Conservation (phyloP, 2,113 vertebrate species). For the Macroglossus sobrinus region DNA sequence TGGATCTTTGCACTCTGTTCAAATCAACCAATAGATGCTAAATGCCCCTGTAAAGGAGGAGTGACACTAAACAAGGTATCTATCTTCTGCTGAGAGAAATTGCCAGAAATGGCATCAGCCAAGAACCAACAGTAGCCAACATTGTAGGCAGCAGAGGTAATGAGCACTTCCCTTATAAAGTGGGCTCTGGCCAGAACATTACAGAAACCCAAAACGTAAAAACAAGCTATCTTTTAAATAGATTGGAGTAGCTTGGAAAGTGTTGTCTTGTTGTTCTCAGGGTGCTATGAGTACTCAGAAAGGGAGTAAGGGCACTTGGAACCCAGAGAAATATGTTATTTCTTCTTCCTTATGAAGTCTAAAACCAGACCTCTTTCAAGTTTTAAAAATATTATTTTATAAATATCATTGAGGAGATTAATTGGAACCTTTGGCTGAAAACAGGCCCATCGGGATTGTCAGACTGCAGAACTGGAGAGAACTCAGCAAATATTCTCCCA, state of each 20-base stretch:
- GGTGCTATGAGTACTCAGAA: fast-evolving
- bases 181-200: not conserved
- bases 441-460: not conserved
- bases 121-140: not conserved
- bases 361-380: fast-evolving
- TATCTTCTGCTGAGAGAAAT: not conserved
- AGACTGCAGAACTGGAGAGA: not conserved
- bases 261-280: not conserved
- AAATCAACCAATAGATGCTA: not conserved
- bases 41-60: not conserved
- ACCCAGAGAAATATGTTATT: not conserved
- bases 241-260: not conserved
- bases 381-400: not conserved
- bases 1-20: not conserved
- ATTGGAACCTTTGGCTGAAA: not conserved
- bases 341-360: not conserved
- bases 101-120: not conserved
- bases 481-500: not conserved
- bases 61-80: not conserved
- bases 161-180: not conserved
- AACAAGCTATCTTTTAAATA: not conserved
- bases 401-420: not conserved
- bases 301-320: not conserved
- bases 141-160: not conserved
- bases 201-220: not conserved